Percentiles rank a stretch among this genome's conserved stretches.
phyloP scores from a whole-genome alignment of 1,140 invertebrate species.

The Cotesia glomerata region DNA sequence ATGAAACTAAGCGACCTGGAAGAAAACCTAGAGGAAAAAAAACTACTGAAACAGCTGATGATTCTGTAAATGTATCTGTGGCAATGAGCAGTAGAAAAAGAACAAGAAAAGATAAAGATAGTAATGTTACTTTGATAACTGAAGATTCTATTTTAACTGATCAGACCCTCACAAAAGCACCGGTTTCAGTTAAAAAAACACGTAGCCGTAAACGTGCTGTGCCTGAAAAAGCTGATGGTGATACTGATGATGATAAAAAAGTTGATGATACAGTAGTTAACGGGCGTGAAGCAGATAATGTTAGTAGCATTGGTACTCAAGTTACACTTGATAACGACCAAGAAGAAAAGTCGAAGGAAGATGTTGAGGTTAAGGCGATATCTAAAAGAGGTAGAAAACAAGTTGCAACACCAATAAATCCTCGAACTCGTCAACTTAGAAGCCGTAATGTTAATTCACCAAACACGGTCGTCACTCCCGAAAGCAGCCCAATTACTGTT shows the following conservation, averaged over 20 bases:
- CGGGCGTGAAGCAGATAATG: not conserved
- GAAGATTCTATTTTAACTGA: not conserved
- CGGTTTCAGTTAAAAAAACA: not conserved
- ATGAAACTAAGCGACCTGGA: conserved; percentile 10
- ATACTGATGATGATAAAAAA: conserved; percentile 7
- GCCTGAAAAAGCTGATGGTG: conserved; percentile 6
- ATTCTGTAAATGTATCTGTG: not conserved
- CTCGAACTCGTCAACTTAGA: not conserved
- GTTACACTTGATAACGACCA: not conserved
- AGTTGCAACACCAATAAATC: not conserved
- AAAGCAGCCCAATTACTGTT: conserved; percentile 41
- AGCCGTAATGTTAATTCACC: conserved; percentile 1
- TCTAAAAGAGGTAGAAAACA: conserved; percentile 6
- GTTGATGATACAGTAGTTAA: not conserved
- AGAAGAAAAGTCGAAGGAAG: conserved; percentile 14
- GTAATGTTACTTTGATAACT: not conserved
- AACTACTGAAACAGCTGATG: not conserved
- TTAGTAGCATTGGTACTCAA: not conserved
- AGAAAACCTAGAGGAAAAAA: conserved; percentile 2
- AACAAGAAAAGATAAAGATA: conserved; percentile 8
- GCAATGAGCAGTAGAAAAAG: conserved; percentile 3
- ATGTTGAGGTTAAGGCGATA: conserved; percentile 22
- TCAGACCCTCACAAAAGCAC: not conserved
- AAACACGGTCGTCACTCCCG: conserved; percentile 34
- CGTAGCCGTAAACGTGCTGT: conserved; percentile 3